Base-by-base conservation (phyloP, 1,140 invertebrate species). In the honey bee (Apis mellifera) region DNA sequence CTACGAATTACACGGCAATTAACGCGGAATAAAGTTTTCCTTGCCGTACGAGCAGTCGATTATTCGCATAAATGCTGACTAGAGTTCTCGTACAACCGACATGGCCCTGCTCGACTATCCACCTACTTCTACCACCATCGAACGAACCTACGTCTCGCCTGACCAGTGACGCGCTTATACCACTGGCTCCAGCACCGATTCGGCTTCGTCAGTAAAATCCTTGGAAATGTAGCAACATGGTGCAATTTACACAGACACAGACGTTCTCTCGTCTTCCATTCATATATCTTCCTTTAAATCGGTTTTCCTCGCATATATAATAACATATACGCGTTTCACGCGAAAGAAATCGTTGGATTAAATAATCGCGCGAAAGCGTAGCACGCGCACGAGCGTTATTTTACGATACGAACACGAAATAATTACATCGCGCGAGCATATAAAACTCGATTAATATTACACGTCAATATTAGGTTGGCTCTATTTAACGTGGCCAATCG, bases 371-470 rank as follows among this genome's bases (percentile, higher is more conserved):
- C 62, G 62, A 32, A 26, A 42, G 32, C 26, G 26, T 42, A 42
- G 2, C 4, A 32, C 32, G 2, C 2, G 32, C 32, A 32, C 9
- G 42, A 5, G 12, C 11, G 42, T 23, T 55, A 42, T 42, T 42
- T 42, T 42, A 42, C 42, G 64, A 7, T 5, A 32, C 70, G 72
- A 77, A 85, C 82, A n/a, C n/a, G 64, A 86, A 86, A 86, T 76
- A 87, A 87, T 86, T 83, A 73, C 75, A n/a, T 55, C 26, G 50
- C 1, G 78, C 50, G 26, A 71, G 32, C 74, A 23, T 78, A 71
- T 78, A 71, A 78, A 86, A 85, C 78, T 76, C 79, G 54, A 75
- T 86, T 86, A 86, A 86, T 82, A 69, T 77, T 50, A 50, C 57
- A 69, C 70, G 84, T 71, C 73, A 82, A 86, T 86, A 86, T 85